A percentile compares a stretch with the other conserved stretches of the same genome.
Conservation (phyloP, 2,888 invertebrate genomes). For the Frankliniella fusca region DNA sequence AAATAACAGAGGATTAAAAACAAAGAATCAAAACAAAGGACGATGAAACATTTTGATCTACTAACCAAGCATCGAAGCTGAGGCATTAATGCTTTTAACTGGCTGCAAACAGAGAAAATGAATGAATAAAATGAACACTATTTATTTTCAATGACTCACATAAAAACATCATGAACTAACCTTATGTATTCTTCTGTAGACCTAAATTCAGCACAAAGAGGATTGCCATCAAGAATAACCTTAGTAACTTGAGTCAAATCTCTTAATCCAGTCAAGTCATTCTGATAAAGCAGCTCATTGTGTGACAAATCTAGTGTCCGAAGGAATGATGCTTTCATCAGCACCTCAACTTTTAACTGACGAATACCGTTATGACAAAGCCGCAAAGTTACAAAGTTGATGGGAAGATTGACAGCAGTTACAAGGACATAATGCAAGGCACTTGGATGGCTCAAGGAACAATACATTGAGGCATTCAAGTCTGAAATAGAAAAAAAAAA, state of each 20-base stretch:
- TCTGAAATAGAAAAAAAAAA: neutral
- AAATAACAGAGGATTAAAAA: neutral
- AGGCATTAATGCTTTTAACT: neutral
- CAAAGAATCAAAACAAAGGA: neutral
- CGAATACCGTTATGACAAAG: neutral
- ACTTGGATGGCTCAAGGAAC: neutral
- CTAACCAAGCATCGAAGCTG: neutral
- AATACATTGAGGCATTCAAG: neutral
- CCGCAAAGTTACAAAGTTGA: neutral
- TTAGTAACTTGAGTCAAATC: neutral
- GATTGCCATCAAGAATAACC: neutral
- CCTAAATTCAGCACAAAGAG: conserved; percentile 16
- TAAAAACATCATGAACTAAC: neutral
- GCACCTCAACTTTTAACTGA: neutral
- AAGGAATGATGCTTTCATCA: neutral
- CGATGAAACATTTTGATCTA: neutral
- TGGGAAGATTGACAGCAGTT: neutral
- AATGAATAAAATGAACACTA: neutral
- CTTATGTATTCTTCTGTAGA: neutral
- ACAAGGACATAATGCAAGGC: neutral
- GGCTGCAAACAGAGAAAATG: neutral
- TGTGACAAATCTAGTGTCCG: neutral
- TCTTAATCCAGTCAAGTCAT: neutral
- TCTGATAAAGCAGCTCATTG: conserved; percentile 9
- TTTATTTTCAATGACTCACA: neutral